These are phyloP conservation scores for Astropecten irregularis DNA, from an alignment of 53 echinoderm and acorn worm genomes.

Conservation along the genomic window DNA sequence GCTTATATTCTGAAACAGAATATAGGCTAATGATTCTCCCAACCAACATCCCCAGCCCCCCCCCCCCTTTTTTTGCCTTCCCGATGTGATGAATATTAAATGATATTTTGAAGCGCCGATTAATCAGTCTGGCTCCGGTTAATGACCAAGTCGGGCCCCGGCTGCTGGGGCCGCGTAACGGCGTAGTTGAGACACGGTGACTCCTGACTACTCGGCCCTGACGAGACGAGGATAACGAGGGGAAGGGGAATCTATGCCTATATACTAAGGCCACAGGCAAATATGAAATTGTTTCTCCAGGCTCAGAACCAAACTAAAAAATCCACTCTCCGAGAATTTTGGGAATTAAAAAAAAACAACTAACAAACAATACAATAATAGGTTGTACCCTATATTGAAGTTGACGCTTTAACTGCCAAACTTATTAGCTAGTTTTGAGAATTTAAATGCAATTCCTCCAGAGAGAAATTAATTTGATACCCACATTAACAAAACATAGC, in stretches of 20 bases:
- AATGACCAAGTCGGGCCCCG: conserved; percentile 20
- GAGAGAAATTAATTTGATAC: too few species aligned
- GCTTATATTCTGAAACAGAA: neutral
- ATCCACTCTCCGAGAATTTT: too few species aligned
- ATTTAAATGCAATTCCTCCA: too few species aligned
- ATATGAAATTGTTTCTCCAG: neutral
- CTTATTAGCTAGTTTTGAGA: too few species aligned
- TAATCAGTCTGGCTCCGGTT: conserved; percentile 54
- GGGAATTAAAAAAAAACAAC: too few species aligned
- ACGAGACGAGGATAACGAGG: conserved; percentile 32
- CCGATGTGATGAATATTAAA: conserved; percentile 32
- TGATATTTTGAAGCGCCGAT: conserved; percentile 28
- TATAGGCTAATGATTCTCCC: conserved; percentile 32
- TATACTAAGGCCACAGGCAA: neutral
- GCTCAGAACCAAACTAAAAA: neutral
- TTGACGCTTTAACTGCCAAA: too few species aligned
- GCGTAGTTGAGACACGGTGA: conserved; percentile 7
- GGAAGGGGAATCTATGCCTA: conserved; percentile 16
- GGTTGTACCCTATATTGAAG: too few species aligned
- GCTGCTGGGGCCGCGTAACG: neutral
- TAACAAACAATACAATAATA: too few species aligned
- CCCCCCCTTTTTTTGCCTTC: too few species aligned
- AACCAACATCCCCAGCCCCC: too few species aligned
- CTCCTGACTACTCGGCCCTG: conserved; percentile 6
- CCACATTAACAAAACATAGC: too few species aligned